Conservation (phyloP, 1,140 invertebrate species). For the Polyergus mexicanus region DNA sequence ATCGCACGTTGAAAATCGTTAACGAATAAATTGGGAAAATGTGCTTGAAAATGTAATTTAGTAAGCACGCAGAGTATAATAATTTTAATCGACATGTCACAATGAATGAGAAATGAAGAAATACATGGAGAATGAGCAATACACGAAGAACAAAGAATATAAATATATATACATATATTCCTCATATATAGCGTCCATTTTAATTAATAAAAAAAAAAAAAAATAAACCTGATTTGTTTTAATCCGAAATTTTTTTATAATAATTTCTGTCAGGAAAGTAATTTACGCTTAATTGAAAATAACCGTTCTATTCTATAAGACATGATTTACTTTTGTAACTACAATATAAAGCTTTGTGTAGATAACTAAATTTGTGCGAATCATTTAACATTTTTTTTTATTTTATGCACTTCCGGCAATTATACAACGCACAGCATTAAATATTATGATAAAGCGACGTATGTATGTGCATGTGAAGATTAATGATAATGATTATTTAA, state of each 20-base stretch:
- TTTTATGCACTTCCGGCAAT: neutral
- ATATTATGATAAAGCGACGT: neutral
- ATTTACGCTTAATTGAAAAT: neutral
- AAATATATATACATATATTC: too few species aligned
- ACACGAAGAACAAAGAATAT: too few species aligned
- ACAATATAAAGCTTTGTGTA: neutral
- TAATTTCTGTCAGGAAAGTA: neutral
- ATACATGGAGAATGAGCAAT: neutral
- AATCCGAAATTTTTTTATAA: neutral
- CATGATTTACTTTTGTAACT: neutral
- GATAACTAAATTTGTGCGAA: neutral
- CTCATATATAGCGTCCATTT: constrained; percentile 1
- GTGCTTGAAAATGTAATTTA: constrained; percentile 11
- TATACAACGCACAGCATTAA: neutral
- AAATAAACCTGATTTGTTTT: neutral
- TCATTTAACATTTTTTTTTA: neutral
- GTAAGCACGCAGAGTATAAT: neutral
- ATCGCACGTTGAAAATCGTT: neutral
- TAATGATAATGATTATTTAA: constrained; percentile 9
- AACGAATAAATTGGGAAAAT: neutral
- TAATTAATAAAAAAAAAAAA: constrained; percentile 28
- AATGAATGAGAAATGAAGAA: neutral
- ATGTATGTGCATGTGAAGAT: neutral
- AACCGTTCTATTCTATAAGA: neutral
- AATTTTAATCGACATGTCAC: neutral